phyloP scores from a whole-genome alignment of 2,888 invertebrate genomes.

The Ormyrus nitidulus region DNA sequence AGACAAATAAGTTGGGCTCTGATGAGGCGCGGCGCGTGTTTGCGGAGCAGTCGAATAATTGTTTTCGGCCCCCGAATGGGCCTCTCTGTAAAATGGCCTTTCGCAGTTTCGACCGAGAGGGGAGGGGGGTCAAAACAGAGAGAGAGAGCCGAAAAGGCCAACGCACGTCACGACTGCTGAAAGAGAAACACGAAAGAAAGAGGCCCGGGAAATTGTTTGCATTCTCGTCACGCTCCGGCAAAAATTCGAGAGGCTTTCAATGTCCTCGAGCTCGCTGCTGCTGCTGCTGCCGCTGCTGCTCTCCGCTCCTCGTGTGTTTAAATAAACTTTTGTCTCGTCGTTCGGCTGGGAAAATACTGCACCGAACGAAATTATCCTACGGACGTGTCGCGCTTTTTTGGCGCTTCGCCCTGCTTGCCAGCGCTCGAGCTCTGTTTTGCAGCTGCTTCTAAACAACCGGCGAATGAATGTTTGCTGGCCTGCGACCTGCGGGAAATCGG shows the following conservation, averaged over 20 bases:
- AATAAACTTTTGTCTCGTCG: constrained; percentile 48
- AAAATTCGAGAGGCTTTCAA: constrained; percentile 45
- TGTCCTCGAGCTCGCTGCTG: neutral
- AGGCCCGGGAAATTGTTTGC: constrained; percentile 46
- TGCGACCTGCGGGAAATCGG: no score
- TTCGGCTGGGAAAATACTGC: constrained; percentile 38
- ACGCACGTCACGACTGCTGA: constrained; percentile 13
- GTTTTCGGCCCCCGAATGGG: constrained; percentile 64
- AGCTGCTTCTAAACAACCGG: neutral
- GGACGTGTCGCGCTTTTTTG: neutral
- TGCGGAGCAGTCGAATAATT: constrained; percentile 65
- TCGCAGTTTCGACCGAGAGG: constrained; percentile 35
- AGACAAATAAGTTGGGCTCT: constrained; percentile 72
- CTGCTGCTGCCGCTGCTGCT: neutral
- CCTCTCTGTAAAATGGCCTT: constrained; percentile 55
- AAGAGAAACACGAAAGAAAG: constrained; percentile 18
- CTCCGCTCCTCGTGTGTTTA: constrained; percentile 14
- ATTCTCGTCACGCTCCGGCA: constrained; percentile 24
- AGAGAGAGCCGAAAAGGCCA: constrained; percentile 16
- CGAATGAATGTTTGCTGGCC: neutral
- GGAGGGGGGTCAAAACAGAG: constrained; percentile 6
- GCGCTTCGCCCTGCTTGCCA: neutral
- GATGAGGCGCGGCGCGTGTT: constrained; percentile 66
- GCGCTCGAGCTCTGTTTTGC: neutral
- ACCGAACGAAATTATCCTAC: constrained; percentile 35